Base-by-base conservation (phyloP, 53 echinoderm and acorn worm genomes). In the Arbacia lixula region DNA sequence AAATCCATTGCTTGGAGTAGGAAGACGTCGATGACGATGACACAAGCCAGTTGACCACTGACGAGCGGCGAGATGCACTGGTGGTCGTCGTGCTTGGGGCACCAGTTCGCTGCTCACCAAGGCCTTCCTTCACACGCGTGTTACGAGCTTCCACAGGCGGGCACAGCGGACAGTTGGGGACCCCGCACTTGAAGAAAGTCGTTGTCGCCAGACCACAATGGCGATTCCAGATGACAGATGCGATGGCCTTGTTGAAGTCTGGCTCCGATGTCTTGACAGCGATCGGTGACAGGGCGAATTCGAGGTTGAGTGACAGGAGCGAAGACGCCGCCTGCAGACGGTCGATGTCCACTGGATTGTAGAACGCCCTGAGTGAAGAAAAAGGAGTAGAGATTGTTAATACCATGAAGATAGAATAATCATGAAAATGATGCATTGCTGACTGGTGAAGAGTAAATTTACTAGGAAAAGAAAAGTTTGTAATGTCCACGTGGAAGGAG, bases 321-420 rank as follows among this genome's bases (percentile, higher is more conserved):
- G 82, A 81, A 27, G 82, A 81, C 31, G 65, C 82, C 5, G 64
- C 82, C n/a, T 81, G 82, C 27, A 81, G n/a, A 63, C 64, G 82
- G 10, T 63, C 63, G 16, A 81, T 34, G 62, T 64, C 64, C 46
- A 61, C n/a, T 1, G 35, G 36, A 20, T 3, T 38, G 12, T 25
- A 58, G 36, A 35, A 37, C 2, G 74, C 20, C 41, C 77, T 77
- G 60, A 0, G 39, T 17, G 12, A 25, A 0, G 36, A 58, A 58
- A 77, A 24, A 40, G 28, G 14, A 27, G 3, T 37, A 16, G 8
- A 57, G 1, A 77, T 17, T 66, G 5, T 35, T 66, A 3, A 37
- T 22, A 30, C 8, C 4, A 61, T 11, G 30, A 3, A 4, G 3
- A 29, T 30, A 30, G 30, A 22, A 61, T 61, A 12, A 1, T 27